Conservation (phyloP, 2,113 vertebrate genomes). For the Neopipo cinnamomea region DNA sequence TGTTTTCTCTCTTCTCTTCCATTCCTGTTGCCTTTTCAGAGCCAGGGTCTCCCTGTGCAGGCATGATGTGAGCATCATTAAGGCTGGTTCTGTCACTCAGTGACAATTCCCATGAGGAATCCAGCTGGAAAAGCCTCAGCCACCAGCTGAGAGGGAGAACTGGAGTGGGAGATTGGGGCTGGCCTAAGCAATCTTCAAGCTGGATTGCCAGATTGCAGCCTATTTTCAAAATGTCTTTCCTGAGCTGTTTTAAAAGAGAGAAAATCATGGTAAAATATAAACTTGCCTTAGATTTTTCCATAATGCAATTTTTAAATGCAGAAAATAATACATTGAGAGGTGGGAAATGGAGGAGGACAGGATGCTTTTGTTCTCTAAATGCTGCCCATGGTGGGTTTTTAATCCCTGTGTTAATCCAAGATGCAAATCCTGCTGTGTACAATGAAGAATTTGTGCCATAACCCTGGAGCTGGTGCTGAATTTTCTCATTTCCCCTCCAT, state of each 20-base stretch:
- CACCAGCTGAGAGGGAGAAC: neutral
- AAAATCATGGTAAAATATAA: neutral
- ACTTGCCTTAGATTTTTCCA: neutral
- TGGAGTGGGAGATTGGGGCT: neutral
- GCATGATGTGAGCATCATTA: neutral
- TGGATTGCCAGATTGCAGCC: neutral
- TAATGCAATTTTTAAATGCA: neutral
- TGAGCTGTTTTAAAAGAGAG: neutral
- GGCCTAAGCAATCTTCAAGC: neutral
- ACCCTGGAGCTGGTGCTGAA: neutral
- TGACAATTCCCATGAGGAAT: neutral
- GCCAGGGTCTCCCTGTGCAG: neutral
- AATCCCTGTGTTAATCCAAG: neutral
- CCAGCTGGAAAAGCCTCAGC: neutral
- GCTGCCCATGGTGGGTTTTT: neutral
- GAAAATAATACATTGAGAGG: neutral
- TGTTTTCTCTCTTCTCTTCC: neutral
- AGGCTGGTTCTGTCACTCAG: neutral
- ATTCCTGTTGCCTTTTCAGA: neutral
- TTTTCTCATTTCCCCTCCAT: neutral
- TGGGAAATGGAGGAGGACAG: neutral
- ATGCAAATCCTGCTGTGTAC: neutral
- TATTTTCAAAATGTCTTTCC: neutral
- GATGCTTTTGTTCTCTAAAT: neutral
- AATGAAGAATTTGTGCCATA: neutral